Percentiles rank a stretch among this genome's conserved stretches.
phyloP scores from a whole-genome alignment of 2,797 vertebrate species.

The Typhlichthys eigenmanni region DNA sequence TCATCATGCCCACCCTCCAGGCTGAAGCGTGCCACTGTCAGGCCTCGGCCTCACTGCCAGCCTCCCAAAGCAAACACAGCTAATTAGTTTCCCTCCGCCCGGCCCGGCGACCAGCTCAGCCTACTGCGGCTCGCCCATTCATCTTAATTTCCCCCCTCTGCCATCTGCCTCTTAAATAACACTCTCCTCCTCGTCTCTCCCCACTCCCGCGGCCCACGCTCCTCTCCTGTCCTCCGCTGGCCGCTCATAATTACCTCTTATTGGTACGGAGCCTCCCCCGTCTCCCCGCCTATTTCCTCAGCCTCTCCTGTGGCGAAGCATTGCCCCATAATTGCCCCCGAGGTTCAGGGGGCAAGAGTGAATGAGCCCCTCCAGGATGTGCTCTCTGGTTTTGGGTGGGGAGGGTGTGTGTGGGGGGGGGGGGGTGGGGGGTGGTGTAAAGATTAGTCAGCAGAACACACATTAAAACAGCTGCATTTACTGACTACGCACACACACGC shows the following conservation, averaged over 20 bases:
- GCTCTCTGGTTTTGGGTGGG: conserved; percentile 45
- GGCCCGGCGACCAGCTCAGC: conserved; percentile 67
- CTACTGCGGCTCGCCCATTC: conserved; percentile 74
- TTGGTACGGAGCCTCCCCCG: conserved; percentile 66
- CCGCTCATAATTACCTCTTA: conserved; percentile 77
- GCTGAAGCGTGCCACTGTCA: conserved; percentile 74
- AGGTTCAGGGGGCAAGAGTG: conserved; percentile 42
- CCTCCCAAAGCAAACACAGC: conserved; percentile 79
- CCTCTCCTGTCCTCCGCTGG: conserved; percentile 67
- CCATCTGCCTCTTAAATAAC: conserved; percentile 83
- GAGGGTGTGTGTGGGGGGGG: conserved; percentile 19
- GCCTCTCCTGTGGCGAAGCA: conserved; percentile 25
- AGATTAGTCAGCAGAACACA: conserved; percentile 42
- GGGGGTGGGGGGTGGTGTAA: conserved; percentile 13
- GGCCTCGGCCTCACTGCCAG: conserved; percentile 72
- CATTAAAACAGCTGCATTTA: conserved; percentile 58
- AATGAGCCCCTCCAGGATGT: conserved; percentile 45
- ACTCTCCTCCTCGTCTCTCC: conserved; percentile 75
- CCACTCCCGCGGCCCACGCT: conserved; percentile 68
- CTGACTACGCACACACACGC: conserved; percentile 17
- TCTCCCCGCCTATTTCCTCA: conserved; percentile 30
- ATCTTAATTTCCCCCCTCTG: conserved; percentile 77
- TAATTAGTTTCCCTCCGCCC: conserved; percentile 81
- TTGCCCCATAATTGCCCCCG: conserved; percentile 52
- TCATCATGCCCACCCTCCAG: conserved; percentile 56